A percentile compares a stretch with the other conserved stretches of the same genome.
Conservation (phyloP, 2,113 vertebrate species). For the Narcine bancroftii region DNA sequence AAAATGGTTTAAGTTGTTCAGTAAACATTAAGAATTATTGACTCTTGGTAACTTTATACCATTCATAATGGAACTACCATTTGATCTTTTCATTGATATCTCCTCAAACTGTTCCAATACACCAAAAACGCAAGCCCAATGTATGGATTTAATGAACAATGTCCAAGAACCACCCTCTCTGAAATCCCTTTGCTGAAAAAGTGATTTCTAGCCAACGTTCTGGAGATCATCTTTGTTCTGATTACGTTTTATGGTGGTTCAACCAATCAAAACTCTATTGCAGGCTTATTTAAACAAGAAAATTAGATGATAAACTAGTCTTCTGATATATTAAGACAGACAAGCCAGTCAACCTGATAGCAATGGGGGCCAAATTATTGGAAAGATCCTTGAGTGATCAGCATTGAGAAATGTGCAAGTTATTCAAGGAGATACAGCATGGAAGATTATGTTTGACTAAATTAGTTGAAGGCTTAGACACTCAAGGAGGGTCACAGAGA, state of each 20-base stretch:
- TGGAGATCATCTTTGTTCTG: no score
- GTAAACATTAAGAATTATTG: background rate
- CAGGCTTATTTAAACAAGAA: background rate
- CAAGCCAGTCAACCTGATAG: no score
- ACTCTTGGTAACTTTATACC: background rate
- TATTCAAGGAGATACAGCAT: no score
- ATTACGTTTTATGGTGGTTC: background rate
- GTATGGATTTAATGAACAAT: background rate
- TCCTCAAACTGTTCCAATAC: background rate
- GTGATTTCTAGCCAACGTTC: background rate
- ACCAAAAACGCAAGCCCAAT: no score
- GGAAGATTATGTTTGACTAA: no score
- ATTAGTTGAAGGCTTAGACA: no score
- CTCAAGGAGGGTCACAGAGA: no score
- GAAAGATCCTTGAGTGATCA: no score
- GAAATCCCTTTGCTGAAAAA: background rate
- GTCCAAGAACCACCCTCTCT: background rate
- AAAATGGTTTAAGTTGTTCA: background rate
- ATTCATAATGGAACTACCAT: background rate
- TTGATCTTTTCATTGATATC: background rate
- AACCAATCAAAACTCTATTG: background rate
- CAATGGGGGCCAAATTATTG: no score
- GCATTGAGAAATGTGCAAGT: no score
- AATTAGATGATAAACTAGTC: background rate
- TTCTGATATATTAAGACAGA: no score